phyloP scores from a whole-genome alignment of 2,797 vertebrate species.

The Sphaeramia orbicularis region DNA sequence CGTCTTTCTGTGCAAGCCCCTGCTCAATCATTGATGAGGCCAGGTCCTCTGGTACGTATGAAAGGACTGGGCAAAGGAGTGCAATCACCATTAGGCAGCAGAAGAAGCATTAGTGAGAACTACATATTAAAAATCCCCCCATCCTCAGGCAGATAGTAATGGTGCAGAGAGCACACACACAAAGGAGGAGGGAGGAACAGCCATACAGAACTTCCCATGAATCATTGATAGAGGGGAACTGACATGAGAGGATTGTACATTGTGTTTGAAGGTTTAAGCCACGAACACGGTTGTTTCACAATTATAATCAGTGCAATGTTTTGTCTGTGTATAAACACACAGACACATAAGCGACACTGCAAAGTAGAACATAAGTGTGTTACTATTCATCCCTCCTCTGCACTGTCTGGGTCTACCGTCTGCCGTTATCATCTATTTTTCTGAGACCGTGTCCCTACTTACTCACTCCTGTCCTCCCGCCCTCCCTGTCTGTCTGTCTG shows the following conservation, averaged over 20 bases:
- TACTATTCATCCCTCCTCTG: conserved; percentile 23
- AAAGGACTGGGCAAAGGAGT: conserved; percentile 52
- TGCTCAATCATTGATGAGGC: conserved; percentile 76
- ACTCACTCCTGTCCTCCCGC: not conserved
- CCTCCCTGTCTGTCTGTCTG: not conserved
- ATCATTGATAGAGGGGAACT: conserved; percentile 18
- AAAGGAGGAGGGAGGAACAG: not conserved
- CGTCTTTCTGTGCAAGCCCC: conserved; percentile 51
- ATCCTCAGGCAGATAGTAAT: conserved; percentile 34
- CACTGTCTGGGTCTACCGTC: conserved; percentile 19
- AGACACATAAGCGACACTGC: conserved; percentile 15
- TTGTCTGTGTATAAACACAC: not conserved
- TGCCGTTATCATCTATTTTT: conserved; percentile 33
- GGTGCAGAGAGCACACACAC: conserved; percentile 11
- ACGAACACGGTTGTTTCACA: conserved; percentile 31
- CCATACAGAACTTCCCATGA: conserved; percentile 5
- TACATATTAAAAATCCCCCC: conserved; percentile 52
- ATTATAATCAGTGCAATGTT: not conserved
- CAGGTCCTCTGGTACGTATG: conserved; percentile 61
- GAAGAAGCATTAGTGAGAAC: conserved; percentile 53
- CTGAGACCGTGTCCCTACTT: not conserved
- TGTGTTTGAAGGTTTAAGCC: conserved; percentile 18
- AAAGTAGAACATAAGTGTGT: not conserved
- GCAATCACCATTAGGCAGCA: conserved; percentile 64
- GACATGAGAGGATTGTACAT: conserved; percentile 24